These are phyloP conservation scores for Onchidella celtica DNA, from an alignment of 2,888 invertebrate species.

Conservation along the genomic window DNA sequence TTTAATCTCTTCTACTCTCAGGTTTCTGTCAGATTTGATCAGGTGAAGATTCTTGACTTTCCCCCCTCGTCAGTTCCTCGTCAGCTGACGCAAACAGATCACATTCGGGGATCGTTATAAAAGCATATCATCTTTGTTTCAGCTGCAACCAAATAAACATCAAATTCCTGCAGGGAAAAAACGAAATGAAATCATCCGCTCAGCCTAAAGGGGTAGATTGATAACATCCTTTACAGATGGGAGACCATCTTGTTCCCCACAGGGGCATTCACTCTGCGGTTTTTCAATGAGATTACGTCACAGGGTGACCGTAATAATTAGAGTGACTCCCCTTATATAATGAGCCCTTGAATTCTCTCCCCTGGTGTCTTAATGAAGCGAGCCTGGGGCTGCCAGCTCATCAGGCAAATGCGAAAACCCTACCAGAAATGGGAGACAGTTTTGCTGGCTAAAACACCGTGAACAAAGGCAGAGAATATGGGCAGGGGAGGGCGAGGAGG, in stretches of 20 bases:
- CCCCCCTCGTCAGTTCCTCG: no score
- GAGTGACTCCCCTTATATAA: conserved; percentile 19
- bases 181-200: not conserved
- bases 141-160: no score
- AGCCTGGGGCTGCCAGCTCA: not conserved
- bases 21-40: no score
- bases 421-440: not conserved
- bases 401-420: not conserved
- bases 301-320: conserved; percentile 21
- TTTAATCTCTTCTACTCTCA: no score
- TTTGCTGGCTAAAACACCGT: not conserved
- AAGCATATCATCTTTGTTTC: no score
- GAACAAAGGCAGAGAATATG: not conserved
- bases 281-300: not conserved
- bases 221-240: not conserved
- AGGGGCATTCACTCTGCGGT: not conserved
- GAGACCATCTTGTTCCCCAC: not conserved
- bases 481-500: not conserved
- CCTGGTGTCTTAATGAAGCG: conserved; percentile 14
- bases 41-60: no score
- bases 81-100: no score
- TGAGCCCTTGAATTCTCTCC: conserved; percentile 26
- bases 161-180: no score
- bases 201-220: not conserved
- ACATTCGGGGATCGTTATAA: no score